phyloP scores from a whole-genome alignment of 2,888 invertebrate genomes.

The Zaprionus obscuricornis region DNA sequence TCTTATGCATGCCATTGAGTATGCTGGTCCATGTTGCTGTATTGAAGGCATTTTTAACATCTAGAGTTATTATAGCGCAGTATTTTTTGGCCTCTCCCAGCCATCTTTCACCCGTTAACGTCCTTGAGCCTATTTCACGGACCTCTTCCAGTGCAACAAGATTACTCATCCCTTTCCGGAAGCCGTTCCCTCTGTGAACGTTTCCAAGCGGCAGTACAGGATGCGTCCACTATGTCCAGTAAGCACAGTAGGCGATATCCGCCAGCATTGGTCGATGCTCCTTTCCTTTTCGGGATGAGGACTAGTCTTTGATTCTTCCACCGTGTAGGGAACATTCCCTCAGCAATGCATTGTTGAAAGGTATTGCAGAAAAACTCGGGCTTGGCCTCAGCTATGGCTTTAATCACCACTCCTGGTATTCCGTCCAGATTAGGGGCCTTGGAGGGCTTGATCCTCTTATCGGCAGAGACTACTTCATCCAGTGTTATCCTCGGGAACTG shows the following conservation, averaged over 20 bases:
- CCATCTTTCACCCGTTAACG: neutral
- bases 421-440: neutral
- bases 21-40: neutral
- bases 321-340: neutral
- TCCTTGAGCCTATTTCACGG: neutral
- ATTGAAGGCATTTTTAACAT: conserved; percentile 4
- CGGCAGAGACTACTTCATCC: neutral
- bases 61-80: neutral
- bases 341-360: neutral
- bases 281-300: neutral
- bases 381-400: neutral
- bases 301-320: conserved; percentile 1
- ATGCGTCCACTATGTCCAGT: neutral
- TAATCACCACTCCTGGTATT: neutral
- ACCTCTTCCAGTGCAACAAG: neutral
- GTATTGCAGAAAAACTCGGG: neutral
- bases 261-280: neutral
- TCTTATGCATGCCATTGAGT: neutral
- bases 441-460: neutral
- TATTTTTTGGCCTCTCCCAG: neutral
- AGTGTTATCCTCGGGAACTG: neutral
- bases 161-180: neutral
- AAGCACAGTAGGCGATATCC: neutral
- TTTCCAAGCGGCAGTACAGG: neutral
- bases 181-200: neutral